Conservation (phyloP, 2,888 invertebrate species). For the Callyntrura guangdongensis region DNA sequence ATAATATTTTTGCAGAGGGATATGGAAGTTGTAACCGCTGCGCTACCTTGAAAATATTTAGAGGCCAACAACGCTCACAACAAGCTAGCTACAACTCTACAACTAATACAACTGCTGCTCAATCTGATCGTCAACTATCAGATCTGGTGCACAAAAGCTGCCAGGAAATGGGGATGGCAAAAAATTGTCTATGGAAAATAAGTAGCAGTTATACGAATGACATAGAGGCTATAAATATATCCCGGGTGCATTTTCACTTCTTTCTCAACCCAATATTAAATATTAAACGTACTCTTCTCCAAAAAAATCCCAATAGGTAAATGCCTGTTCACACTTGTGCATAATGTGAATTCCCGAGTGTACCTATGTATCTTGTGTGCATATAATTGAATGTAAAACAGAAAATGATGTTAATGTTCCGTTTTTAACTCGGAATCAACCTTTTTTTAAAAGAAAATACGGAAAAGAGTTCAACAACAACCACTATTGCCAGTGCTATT, state of each 20-base stretch:
- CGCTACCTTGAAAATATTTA: constrained; percentile 61
- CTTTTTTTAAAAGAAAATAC: neutral
- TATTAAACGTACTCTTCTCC: too few relatives aligned
- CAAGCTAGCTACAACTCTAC: neutral
- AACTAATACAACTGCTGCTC: neutral
- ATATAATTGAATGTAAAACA: neutral
- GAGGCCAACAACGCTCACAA: constrained; percentile 41
- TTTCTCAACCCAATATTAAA: neutral
- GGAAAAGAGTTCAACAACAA: constrained; percentile 20
- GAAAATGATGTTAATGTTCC: constrained; percentile 13
- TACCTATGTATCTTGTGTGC: neutral
- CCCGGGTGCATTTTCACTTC: neutral
- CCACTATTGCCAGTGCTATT: neutral
- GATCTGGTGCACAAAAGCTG: neutral
- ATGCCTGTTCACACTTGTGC: neutral
- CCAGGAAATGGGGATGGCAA: constrained; percentile 37
- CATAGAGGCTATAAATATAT: constrained; percentile 30
- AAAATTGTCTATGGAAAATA: constrained; percentile 9
- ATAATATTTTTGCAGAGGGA: neutral
- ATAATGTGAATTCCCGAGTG: neutral
- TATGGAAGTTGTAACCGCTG: constrained; percentile 8
- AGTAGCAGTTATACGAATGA: constrained; percentile 39
- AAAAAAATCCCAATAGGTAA: neutral
- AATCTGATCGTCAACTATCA: constrained; percentile 2
- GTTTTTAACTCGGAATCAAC: constrained; percentile 30